phyloP scores from a whole-genome alignment of 2,113 vertebrate genomes.

The Eleginops maclovinus region DNA sequence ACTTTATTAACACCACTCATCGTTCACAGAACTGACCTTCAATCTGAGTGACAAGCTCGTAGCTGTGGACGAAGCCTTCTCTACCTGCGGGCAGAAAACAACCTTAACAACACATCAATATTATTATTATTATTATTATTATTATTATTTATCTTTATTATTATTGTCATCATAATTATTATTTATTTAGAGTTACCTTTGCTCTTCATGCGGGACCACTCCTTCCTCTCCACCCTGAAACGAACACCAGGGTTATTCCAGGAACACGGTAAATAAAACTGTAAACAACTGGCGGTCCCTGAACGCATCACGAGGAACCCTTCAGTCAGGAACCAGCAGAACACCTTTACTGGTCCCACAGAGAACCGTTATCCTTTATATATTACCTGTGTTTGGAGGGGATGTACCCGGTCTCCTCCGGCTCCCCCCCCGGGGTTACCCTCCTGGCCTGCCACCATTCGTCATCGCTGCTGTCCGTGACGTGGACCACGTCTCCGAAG shows the following conservation, averaged over 20 bases:
- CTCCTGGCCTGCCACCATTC: conserved; percentile 94
- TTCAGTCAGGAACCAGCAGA: no score
- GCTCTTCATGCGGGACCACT: conserved; percentile 90
- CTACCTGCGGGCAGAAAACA: conserved; percentile 73
- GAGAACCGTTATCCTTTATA: no score
- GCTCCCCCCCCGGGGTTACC: conserved; percentile 87
- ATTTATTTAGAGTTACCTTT: conserved; percentile 80
- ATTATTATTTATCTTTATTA: neutral
- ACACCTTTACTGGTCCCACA: no score
- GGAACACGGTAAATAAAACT: no score
- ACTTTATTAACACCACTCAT: no score
- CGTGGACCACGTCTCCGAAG: conserved; percentile 91
- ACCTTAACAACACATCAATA: neutral
- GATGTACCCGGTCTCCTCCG: conserved; percentile 89
- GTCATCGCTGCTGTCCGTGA: conserved; percentile 88
- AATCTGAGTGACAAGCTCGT: conserved; percentile 88
- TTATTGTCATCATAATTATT: neutral
- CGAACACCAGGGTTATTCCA: neutral
- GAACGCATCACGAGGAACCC: no score
- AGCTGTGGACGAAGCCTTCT: conserved; percentile 89
- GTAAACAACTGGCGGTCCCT: no score
- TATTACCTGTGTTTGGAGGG: conserved; percentile 89
- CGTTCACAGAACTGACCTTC: conserved; percentile 79
- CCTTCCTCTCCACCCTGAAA: conserved; percentile 90
- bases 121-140: neutral